These are phyloP conservation scores for Vireo altiloquus DNA, from an alignment of 2,113 vertebrate species.

Conservation along the genomic window DNA sequence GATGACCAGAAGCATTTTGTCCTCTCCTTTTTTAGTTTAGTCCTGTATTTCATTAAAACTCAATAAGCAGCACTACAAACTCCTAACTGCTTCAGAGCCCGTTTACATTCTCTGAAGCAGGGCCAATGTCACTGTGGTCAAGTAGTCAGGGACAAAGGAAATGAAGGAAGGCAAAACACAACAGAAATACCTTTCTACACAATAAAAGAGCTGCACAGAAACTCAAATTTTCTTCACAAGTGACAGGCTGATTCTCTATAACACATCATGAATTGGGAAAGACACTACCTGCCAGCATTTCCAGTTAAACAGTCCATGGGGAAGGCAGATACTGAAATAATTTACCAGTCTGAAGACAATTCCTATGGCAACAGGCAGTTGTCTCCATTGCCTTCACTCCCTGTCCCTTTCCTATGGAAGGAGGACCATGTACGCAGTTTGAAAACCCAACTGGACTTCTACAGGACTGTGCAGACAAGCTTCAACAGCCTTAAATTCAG, in stretches of 20 bases:
- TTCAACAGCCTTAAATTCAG: not conserved
- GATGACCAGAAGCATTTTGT: not conserved
- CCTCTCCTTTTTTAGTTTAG: not conserved
- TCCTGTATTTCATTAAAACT: not conserved
- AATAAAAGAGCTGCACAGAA: not conserved
- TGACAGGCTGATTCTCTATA: not conserved
- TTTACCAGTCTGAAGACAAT: not conserved
- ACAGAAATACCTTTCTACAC: not conserved
- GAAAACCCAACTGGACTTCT: not conserved
- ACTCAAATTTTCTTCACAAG: not conserved
- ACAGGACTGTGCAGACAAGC: not conserved
- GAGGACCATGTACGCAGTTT: fast-evolving
- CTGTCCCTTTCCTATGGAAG: not conserved
- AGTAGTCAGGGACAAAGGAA: not conserved
- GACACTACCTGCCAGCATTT: not conserved
- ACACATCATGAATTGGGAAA: not conserved
- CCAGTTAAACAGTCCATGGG: not conserved
- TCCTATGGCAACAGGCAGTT: not conserved
- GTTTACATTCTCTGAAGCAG: fast-evolving
- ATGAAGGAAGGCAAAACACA: not conserved
- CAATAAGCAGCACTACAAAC: not conserved
- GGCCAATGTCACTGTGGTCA: not conserved
- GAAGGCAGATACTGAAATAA: not conserved
- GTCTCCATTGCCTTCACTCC: not conserved
- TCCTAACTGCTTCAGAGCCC: not conserved